These are phyloP conservation scores for Pelvicachromis taeniatus DNA, from an alignment of 2,113 vertebrate genomes.

Conservation along the genomic window DNA sequence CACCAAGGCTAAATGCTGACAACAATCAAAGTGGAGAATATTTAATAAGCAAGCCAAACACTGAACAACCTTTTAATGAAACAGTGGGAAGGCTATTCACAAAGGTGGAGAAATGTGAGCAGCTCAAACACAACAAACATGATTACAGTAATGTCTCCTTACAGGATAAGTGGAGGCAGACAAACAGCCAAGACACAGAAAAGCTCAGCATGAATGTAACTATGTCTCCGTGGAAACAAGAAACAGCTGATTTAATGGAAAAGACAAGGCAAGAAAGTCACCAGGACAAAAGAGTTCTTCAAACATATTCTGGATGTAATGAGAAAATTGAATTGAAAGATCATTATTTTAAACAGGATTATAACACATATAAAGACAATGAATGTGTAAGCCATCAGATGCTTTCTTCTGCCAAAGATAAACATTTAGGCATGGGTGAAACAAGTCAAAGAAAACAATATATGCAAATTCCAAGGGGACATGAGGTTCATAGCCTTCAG, in stretches of 20 bases:
- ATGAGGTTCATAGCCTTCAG: not conserved
- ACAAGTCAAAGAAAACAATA: conserved; percentile 13
- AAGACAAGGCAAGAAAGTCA: conserved; percentile 19
- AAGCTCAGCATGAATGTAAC: conserved; percentile 8
- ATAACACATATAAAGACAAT: conserved; percentile 6
- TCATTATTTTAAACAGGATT: not conserved
- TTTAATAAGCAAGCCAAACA: conserved; percentile 31
- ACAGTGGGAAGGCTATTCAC: conserved; percentile 30
- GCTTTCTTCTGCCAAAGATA: not conserved
- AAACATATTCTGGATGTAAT: not conserved
- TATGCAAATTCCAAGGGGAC: not conserved
- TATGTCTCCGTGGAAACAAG: conserved; percentile 46
- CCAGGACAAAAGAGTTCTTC: conserved; percentile 1
- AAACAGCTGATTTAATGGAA: conserved; percentile 44
- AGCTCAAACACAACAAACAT: conserved; percentile 33
- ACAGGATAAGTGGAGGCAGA: conserved; percentile 39
- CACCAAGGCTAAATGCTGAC: conserved; percentile 8
- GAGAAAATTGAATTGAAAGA: conserved; percentile 10
- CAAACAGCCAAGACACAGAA: conserved; percentile 34
- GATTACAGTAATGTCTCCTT: conserved; percentile 45
- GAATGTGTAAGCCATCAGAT: conserved; percentile 5
- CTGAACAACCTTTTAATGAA: conserved; percentile 45
- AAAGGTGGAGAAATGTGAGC: conserved; percentile 39
- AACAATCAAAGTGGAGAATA: conserved; percentile 40
- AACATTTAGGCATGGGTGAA: conserved; percentile 1